Percentiles rank a stretch among this genome's conserved stretches.
Conservation (phyloP, 1,140 invertebrate genomes). For the Bilobella aurantiaca region DNA sequence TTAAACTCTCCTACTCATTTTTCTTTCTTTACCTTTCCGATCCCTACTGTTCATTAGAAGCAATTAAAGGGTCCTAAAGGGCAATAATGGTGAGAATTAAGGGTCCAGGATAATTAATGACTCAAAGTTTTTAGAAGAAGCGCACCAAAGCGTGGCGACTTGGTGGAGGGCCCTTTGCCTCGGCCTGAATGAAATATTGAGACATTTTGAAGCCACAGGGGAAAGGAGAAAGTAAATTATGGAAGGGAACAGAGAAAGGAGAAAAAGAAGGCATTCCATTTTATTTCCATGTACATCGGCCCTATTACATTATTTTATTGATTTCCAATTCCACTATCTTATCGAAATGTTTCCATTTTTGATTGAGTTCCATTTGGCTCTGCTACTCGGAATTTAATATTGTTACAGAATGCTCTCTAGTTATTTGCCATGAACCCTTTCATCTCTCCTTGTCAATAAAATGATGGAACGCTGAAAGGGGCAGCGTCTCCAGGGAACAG, state of each 20-base stretch:
- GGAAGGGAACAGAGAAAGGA: background rate
- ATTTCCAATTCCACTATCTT: constrained; percentile 5
- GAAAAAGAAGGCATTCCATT: background rate
- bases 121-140: background rate
- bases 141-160: background rate
- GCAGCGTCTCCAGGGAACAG: no score
- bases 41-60: no score
- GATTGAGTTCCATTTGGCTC: background rate
- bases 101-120: constrained; percentile 4
- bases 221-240: constrained; percentile 6
- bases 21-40: no score
- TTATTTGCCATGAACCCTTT: no score
- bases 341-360: background rate
- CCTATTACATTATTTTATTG: background rate
- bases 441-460: no score
- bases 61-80: constrained; percentile 3
- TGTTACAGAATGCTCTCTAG: no score
- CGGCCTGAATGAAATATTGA: constrained; percentile 1
- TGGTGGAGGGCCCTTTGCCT: background rate
- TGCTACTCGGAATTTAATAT: no score
- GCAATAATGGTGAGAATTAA: constrained; percentile 1
- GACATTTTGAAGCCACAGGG: constrained; percentile 4
- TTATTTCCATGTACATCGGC: background rate
- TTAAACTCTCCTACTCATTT: no score
- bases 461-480: no score